A percentile compares a stretch with the other conserved stretches of the same genome.
Conservation (phyloP, 2,888 invertebrate genomes). For the Seira sanloemensis region DNA sequence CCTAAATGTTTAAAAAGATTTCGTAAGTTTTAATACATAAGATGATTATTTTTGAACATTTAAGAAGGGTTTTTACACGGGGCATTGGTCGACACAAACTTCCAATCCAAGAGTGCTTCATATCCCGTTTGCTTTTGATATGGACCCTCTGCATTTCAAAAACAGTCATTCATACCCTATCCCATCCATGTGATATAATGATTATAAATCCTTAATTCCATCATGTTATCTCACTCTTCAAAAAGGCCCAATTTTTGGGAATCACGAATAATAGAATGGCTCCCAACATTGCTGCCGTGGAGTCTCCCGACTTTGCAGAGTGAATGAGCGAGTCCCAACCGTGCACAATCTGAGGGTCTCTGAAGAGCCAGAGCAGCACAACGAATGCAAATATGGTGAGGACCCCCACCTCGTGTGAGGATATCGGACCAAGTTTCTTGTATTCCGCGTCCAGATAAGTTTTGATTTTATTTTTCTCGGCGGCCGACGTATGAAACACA, state of each 20-base stretch:
- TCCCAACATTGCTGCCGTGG: conserved; percentile 64
- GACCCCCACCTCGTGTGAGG: conserved; percentile 52
- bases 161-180: too few species aligned
- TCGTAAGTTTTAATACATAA: neutral
- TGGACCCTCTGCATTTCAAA: too few species aligned
- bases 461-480: conserved; percentile 9
- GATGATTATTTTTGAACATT: neutral
- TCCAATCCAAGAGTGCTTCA: conserved; percentile 67
- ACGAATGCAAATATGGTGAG: conserved; percentile 28
- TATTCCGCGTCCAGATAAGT: conserved; percentile 46
- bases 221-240: conserved; percentile 23
- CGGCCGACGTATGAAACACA: neutral
- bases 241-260: conserved; percentile 57
- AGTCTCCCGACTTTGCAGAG: conserved; percentile 44
- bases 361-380: conserved; percentile 50
- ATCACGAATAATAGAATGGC: conserved; percentile 66
- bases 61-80: conserved; percentile 46
- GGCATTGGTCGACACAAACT: conserved; percentile 62
- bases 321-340: conserved; percentile 48
- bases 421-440: conserved; percentile 51
- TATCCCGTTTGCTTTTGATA: conserved; percentile 26
- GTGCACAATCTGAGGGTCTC: conserved; percentile 48
- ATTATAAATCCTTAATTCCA: neutral
- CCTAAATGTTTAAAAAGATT: conserved; percentile 57
- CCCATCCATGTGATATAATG: neutral